Percentiles rank a stretch among this genome's conserved stretches.
phyloP scores from a whole-genome alignment of 2,888 invertebrate genomes.

The Leucozona laternaria region DNA sequence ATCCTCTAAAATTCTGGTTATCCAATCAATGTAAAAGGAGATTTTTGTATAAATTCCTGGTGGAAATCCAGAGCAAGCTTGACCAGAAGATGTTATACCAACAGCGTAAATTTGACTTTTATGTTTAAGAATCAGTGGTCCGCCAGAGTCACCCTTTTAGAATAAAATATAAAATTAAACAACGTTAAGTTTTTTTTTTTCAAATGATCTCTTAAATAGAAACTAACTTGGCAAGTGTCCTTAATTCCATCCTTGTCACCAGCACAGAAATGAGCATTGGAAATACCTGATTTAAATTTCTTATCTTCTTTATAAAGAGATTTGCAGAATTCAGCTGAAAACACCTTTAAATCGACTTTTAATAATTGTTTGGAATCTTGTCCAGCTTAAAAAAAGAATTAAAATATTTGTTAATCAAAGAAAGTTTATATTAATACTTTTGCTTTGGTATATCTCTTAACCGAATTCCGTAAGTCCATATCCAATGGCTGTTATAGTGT shows the following conservation, averaged over 20 bases:
- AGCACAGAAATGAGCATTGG: slow-evolving; percentile 78
- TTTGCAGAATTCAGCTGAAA: background rate
- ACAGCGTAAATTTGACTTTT: slow-evolving; percentile 45
- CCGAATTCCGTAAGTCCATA: slow-evolving; percentile 41
- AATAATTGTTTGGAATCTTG: background rate
- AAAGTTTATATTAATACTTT: too few relatives aligned
- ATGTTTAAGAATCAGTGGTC: slow-evolving; percentile 70
- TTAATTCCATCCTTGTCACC: slow-evolving; percentile 76
- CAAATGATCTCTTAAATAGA: background rate
- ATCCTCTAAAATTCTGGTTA: background rate
- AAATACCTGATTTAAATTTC: slow-evolving; percentile 72
- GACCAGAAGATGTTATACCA: slow-evolving; percentile 76
- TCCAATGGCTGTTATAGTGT: slow-evolving; percentile 48
- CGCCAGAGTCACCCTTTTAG: slow-evolving; percentile 77
- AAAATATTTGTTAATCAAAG: background rate
- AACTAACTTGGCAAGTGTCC: slow-evolving; percentile 75
- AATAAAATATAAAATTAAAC: background rate
- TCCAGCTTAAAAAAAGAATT: slow-evolving; percentile 9
- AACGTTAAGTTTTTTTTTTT: background rate
- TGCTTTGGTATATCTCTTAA: background rate
- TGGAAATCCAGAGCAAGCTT: slow-evolving; percentile 54
- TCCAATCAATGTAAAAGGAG: background rate
- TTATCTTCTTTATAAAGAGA: slow-evolving; percentile 10
- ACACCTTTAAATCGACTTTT: slow-evolving; percentile 21
- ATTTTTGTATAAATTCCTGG: slow-evolving; percentile 66